Conservation (phyloP, 1,140 invertebrate species). For the Chymomyza costata region DNA sequence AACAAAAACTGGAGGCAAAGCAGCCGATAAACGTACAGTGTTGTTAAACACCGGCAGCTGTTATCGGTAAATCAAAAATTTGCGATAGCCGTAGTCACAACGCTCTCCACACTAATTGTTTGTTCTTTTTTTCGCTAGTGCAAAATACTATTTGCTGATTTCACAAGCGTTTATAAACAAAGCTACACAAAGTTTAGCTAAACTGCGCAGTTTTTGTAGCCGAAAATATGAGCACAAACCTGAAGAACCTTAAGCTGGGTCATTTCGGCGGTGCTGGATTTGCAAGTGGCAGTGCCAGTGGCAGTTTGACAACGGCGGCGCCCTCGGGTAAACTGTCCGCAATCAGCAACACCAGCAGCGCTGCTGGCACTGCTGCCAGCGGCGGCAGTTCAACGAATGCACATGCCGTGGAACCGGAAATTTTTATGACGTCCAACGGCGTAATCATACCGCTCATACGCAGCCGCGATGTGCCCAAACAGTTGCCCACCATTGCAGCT, state of each 20-base stretch:
- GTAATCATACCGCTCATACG: conserved; percentile 75
- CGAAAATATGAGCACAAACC: conserved; percentile 48
- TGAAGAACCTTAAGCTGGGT: conserved; percentile 51
- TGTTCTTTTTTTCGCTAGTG: conserved; percentile 16
- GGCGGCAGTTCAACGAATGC: neutral
- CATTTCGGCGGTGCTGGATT: conserved; percentile 38
- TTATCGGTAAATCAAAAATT: conserved; percentile 1
- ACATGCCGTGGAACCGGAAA: conserved; percentile 20
- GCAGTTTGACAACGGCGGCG: conserved; percentile 32
- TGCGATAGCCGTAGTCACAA: conserved; percentile 11
- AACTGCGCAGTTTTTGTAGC: conserved; percentile 1
- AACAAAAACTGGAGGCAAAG: conserved; percentile 24
- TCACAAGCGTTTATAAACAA: conserved; percentile 10
- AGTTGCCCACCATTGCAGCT: conserved; percentile 77
- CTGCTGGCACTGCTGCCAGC: neutral
- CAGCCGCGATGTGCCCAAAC: conserved; percentile 76
- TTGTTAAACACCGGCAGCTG: conserved; percentile 6
- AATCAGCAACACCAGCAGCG: conserved; percentile 27
- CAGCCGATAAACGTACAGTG: conserved; percentile 7
- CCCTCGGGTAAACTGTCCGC: conserved; percentile 47
- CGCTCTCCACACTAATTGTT: conserved; percentile 10
- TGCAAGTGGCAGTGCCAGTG: conserved; percentile 8
- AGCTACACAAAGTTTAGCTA: too few relatives aligned
- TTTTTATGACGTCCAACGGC: conserved; percentile 33
- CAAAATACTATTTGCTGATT: conserved; percentile 18